Percentiles rank a stretch among this genome's conserved stretches.
phyloP scores from a whole-genome alignment of 2,888 invertebrate genomes.

The Latrodectus hesperus region DNA sequence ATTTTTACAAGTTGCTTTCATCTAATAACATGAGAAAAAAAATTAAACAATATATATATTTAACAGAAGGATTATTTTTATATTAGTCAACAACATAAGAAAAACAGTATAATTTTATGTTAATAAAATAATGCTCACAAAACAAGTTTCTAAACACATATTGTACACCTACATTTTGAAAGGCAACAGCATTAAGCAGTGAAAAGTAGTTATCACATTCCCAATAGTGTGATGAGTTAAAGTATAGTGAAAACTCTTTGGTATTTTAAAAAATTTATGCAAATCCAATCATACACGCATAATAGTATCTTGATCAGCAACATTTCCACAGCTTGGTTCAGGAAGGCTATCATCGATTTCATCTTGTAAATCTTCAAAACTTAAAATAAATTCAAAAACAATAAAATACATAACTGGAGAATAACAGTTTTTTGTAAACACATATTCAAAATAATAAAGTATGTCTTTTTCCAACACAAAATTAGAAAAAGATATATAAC shows the following conservation, averaged over 20 bases:
- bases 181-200: not conserved
- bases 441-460: no score
- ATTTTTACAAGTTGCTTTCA: no score
- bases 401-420: no score
- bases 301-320: conserved; percentile 67
- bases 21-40: no score
- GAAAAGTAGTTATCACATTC: not conserved
- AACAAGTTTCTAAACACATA: not conserved
- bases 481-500: no score
- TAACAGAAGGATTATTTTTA: no score
- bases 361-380: conserved; percentile 69
- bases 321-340: conserved; percentile 48
- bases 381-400: not conserved
- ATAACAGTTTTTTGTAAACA: no score
- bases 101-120: no score
- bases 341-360: conserved; percentile 69
- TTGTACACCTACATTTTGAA: not conserved
- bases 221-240: not conserved
- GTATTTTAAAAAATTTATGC: not conserved
- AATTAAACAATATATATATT: no score
- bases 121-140: no score
- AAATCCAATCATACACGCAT: conserved; percentile 42
- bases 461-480: no score
- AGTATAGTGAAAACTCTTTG: not conserved
- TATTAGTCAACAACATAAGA: no score